These are phyloP conservation scores for Rhea pennata DNA, from an alignment of 2,113 vertebrate genomes.

Conservation along the genomic window DNA sequence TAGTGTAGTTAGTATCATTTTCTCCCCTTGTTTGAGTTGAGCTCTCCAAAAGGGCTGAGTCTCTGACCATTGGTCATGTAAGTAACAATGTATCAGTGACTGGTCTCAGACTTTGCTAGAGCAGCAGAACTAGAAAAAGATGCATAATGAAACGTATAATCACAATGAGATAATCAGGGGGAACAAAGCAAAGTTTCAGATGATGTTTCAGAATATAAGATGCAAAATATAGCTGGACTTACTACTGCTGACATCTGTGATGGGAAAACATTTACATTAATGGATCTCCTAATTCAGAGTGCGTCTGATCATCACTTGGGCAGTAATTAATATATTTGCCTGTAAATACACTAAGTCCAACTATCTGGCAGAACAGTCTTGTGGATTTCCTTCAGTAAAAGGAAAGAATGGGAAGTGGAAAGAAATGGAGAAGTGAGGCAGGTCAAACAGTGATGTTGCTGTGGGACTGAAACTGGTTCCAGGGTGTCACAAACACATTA, in stretches of 20 bases:
- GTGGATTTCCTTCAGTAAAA: not conserved
- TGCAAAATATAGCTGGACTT: not conserved
- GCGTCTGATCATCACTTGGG: not conserved
- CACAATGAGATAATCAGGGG: not conserved
- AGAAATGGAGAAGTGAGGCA: not conserved
- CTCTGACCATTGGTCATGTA: constrained; percentile 63
- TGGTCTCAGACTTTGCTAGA: constrained; percentile 73
- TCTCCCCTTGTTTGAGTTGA: not conserved
- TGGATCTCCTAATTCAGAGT: not conserved
- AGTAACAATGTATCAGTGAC: constrained; percentile 68
- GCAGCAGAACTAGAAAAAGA: not conserved
- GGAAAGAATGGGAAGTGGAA: not conserved
- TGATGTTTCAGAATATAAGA: not conserved
- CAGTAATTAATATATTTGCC: not conserved
- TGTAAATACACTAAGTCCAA: not conserved
- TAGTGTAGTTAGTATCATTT: not conserved
- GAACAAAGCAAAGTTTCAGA: not conserved
- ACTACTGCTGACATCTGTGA: accelerated
- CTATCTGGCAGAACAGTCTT: not conserved
- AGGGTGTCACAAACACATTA: not conserved
- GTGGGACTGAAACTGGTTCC: not conserved
- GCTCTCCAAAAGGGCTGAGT: constrained; percentile 59
- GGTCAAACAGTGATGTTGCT: not conserved
- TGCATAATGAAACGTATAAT: not conserved
- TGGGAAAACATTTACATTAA: not conserved